A percentile compares a stretch with the other conserved stretches of the same genome.
Conservation (phyloP, 1,140 invertebrate genomes). For the Drosophila micromelanica region DNA sequence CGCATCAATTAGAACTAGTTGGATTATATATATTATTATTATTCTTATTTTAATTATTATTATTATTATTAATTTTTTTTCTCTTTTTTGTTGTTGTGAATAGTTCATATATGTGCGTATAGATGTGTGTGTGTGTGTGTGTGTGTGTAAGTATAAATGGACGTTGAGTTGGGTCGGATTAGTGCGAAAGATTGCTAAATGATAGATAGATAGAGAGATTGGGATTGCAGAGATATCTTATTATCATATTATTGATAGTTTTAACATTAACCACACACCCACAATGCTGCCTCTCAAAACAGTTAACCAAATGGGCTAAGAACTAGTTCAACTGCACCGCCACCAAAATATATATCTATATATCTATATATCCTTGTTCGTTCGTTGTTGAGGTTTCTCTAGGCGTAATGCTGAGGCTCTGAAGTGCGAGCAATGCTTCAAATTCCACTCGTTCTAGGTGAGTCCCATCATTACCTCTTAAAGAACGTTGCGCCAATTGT, state of each 20-base stretch:
- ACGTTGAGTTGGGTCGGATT: constrained; percentile 2
- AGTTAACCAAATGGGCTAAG: constrained; percentile 2
- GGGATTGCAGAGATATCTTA: not conserved
- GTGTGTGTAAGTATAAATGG: not conserved
- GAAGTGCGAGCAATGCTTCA: constrained; percentile 62
- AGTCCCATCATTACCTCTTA: constrained; percentile 69
- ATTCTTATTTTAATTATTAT: not conserved
- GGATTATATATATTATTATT: constrained; percentile 10
- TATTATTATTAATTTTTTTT: constrained; percentile 1
- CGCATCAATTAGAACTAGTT: constrained; percentile 23
- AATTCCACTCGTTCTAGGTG: constrained; percentile 67
- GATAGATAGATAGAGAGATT: not conserved
- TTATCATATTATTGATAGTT: not conserved
- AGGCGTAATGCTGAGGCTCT: constrained; percentile 68
- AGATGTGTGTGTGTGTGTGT: constrained; percentile 8
- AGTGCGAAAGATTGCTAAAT: constrained; percentile 12
- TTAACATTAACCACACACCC: constrained; percentile 14
- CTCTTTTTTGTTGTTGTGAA: not conserved
- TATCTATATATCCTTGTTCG: no score
- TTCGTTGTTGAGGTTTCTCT: constrained; percentile 51
- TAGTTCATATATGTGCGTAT: constrained; percentile 2
- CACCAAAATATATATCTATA: not conserved
- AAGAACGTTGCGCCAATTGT: constrained; percentile 31
- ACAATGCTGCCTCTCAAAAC: not conserved
- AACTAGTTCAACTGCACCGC: constrained; percentile 27